These are phyloP conservation scores for Bellardia pandia DNA, from an alignment of 2,888 invertebrate species.

Conservation along the genomic window DNA sequence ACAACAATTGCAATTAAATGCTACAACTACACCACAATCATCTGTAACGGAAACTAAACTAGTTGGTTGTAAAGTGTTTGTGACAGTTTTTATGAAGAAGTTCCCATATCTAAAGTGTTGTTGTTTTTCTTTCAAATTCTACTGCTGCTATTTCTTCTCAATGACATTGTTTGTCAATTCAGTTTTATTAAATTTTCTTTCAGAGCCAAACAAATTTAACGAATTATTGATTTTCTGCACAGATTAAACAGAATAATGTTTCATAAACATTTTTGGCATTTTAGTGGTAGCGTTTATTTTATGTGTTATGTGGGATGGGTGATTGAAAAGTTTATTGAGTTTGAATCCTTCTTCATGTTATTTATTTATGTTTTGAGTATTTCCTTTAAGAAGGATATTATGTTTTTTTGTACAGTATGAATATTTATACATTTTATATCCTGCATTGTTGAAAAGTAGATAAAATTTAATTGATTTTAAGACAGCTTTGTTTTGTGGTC, in stretches of 20 bases:
- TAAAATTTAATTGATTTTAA: constrained; percentile 15
- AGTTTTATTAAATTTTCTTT: constrained; percentile 27
- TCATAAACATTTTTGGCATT: background rate
- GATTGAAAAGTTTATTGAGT: background rate
- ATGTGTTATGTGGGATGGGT: background rate
- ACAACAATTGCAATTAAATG: constrained; percentile 7
- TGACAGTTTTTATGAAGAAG: constrained; percentile 35
- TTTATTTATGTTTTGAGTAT: constrained; percentile 1
- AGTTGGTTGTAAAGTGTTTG: constrained; percentile 7
- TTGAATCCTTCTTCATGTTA: background rate
- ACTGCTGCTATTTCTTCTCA: background rate
- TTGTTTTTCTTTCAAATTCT: background rate
- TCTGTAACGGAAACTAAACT: background rate
- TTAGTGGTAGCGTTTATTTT: no score
- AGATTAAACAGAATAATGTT: constrained; percentile 20
- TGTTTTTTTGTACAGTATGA: background rate
- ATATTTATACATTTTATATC: background rate
- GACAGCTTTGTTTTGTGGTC: background rate
- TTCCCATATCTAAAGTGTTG: constrained; percentile 23
- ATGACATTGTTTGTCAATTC: constrained; percentile 29
- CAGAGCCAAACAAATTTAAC: background rate
- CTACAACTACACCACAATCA: background rate
- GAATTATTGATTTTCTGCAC: constrained; percentile 42
- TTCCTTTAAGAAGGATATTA: background rate
- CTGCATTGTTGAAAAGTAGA: background rate